Percentiles rank a stretch among this genome's conserved stretches.
phyloP scores from a whole-genome alignment of 2,888 invertebrate genomes.

The Trissoscelio sp. region DNA sequence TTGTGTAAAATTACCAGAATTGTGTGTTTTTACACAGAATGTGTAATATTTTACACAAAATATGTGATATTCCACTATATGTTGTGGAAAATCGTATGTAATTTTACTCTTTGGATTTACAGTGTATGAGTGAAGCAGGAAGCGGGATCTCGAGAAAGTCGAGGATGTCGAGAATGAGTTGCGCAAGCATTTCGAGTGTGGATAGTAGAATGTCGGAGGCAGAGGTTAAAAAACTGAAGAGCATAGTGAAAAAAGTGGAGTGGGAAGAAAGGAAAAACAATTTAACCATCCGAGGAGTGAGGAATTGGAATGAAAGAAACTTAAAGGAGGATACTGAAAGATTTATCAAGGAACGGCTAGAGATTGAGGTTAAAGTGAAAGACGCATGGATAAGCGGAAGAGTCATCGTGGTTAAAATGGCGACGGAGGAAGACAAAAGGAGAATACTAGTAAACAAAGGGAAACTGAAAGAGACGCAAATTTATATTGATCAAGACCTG shows the following conservation, averaged over 20 bases:
- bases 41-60: no score
- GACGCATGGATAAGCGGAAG: constrained; percentile 2
- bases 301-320: background rate
- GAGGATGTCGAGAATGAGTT: no score
- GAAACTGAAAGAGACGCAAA: background rate
- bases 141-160: no score
- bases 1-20: no score
- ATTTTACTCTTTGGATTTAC: no score
- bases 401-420: background rate
- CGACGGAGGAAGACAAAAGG: constrained; percentile 5
- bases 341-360: background rate
- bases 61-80: no score
- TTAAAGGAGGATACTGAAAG: background rate
- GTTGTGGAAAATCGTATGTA: no score
- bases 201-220: constrained; percentile 5
- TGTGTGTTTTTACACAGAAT: no score
- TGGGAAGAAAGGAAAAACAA: constrained; percentile 14
- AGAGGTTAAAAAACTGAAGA: constrained; percentile 11
- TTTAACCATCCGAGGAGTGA: constrained; percentile 6
- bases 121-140: no score
- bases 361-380: background rate
- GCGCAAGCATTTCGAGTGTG: background rate
- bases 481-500: constrained; percentile 9
- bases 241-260: constrained; percentile 13
- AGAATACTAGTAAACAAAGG: constrained; percentile 1